A percentile compares a stretch with the other conserved stretches of the same genome.
These are phyloP conservation scores for Coelopa frigida DNA, from an alignment of 1,140 invertebrate species.

Conservation along the genomic window DNA sequence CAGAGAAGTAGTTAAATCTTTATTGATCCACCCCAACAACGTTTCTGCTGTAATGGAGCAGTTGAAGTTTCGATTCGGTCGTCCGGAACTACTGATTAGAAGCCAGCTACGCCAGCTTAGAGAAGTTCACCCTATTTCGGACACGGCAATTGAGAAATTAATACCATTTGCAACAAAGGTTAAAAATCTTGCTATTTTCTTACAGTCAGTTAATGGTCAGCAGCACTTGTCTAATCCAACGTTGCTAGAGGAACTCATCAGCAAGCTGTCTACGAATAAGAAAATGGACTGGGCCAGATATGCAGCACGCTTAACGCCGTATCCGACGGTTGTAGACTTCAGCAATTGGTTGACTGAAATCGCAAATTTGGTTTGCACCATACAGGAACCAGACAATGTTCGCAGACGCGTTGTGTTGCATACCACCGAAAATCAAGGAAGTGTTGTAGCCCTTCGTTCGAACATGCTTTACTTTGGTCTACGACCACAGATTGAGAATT, in stretches of 20 bases:
- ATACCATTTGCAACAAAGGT: slow-evolving; percentile 7
- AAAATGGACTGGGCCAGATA: background rate
- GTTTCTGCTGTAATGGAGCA: slow-evolving; percentile 1
- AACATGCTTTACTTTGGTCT: too few species aligned
- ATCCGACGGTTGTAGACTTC: slow-evolving; percentile 1
- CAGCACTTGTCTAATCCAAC: slow-evolving; percentile 2
- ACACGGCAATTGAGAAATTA: slow-evolving; percentile 1
- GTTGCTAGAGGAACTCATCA: background rate
- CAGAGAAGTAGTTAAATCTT: background rate
- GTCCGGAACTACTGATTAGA: slow-evolving; percentile 1
- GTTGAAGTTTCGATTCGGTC: slow-evolving; percentile 1
- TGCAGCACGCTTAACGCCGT: background rate
- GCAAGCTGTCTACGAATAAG: background rate
- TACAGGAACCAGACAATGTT: slow-evolving; percentile 3
- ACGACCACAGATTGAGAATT: too few species aligned
- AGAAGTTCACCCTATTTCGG: slow-evolving; percentile 4
- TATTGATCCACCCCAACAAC: background rate
- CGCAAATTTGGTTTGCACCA: background rate
- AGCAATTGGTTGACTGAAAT: background rate
- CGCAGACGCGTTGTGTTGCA: background rate
- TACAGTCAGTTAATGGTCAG: background rate
- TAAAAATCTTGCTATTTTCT: slow-evolving; percentile 1
- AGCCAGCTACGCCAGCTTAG: slow-evolving; percentile 2
- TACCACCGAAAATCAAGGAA: background rate
- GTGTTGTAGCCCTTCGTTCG: background rate